Evolutionary conservation across 2,888 invertebrate species (phyloP), one percentile per base, ranked within the genome.

Genomic region (Diachrysia chrysitis): DNA sequence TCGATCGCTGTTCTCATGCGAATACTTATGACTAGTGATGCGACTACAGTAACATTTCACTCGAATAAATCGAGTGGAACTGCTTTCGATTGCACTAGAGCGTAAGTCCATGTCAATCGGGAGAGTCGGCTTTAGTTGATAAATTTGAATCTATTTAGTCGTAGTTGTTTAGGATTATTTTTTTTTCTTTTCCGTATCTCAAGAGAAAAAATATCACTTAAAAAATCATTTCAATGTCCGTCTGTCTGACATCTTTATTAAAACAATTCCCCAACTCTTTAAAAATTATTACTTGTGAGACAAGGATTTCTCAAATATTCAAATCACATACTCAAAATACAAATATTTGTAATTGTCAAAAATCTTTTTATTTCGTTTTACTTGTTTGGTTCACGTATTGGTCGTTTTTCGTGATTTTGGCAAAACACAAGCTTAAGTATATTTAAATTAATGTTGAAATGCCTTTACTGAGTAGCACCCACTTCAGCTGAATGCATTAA

Each of bases 401-500:
- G 10, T 32, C 7, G 32, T 32, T 32, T n/a, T 6, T 10, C 32
- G 32, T 32, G 32, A 32, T 46, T 17, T 46, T 37, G 4, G 12
- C 19, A 7, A 19, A 6, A 19, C 4, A 12, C 21, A 48, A 17
- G n/a, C 19, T 10, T 51, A 51, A 12, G 48, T 51, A 51, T 12
- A 51, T 21, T 21, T 51, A 51, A 51, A 51, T 51, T 21, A 51
- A 51, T 21, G 19, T 51, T 19, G 12, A 19, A 51, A 51, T 21
- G 10, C 48, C 19, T 51, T 21, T 51, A 17, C 46, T n/a, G 9
- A 51, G 48, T 51, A 51, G 48, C 48, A 51, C 48, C 48, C 19
- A 63, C 54, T 58, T 48, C 55, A 58, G 32, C 42, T 65, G 73
- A 73, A 76, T 66, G 66, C 72, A 70, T 69, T 82, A 70, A 70